Evolutionary conservation across 1,140 invertebrate species (phyloP).

Genomic region (Brachionus sp.): DNA sequence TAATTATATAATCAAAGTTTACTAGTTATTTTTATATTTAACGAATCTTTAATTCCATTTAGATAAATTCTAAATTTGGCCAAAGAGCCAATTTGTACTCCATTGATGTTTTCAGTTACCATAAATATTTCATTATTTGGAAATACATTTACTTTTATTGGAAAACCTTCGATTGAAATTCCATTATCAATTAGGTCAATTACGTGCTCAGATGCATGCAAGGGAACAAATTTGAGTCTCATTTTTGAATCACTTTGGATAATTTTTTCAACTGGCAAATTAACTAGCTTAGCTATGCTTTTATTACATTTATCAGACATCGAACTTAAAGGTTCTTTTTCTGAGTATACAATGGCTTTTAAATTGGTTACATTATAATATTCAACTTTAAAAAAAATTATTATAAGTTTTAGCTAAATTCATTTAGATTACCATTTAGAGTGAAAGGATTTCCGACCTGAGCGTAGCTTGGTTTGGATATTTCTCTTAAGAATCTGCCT

Average conservation of each 20-base stretch:
- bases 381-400: neutral
- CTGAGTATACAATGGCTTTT: slow-evolving; percentile 4
- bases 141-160: slow-evolving; percentile 3
- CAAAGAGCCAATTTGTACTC: neutral
- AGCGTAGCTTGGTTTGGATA: neutral
- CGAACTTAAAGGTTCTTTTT: neutral
- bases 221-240: slow-evolving; percentile 1
- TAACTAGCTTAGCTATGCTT: neutral
- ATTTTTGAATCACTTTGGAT: slow-evolving; percentile 21
- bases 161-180: slow-evolving; percentile 5
- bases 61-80: slow-evolving; percentile 30
- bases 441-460: slow-evolving; percentile 1
- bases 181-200: slow-evolving; percentile 12
- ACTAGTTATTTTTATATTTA: slow-evolving; percentile 22
- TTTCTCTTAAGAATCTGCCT: neutral
- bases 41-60: slow-evolving; percentile 17
- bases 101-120: slow-evolving; percentile 9
- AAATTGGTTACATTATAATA: slow-evolving; percentile 16
- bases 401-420: neutral
- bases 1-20: neutral
- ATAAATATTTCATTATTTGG: slow-evolving; percentile 21
- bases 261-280: slow-evolving; percentile 29
- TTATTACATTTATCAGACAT: neutral
- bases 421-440: neutral
- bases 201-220: neutral